Evolutionary conservation across 2,113 vertebrate genomes (phyloP), one percentile per base, ranked within the genome.

Genomic region (Bostrychus sinensis): DNA sequence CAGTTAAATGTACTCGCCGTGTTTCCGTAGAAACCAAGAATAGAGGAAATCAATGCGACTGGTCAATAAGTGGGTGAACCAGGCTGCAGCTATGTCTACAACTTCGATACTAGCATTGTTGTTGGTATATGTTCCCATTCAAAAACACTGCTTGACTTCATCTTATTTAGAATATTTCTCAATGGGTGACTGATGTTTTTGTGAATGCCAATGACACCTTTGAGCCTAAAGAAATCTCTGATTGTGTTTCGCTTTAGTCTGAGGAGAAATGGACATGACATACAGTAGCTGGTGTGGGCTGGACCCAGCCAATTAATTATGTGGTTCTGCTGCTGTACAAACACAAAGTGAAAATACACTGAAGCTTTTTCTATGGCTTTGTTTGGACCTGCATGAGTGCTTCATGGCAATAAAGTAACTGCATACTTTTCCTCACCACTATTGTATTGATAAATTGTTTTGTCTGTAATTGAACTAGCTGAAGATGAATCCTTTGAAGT

Each of bases 11-110:
- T 10, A 26, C 63, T 61, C 70, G 41, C 39, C 69, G 59, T 30
- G 26, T 67, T 70, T 63, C 45, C 39, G 72, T 68, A 65, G 55
- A 72, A 60, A 17, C 19, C 34, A 16, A 53, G 62, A 54, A 62
- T 57, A 53, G 20, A 68, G 72, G 50, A 78, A 77, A 77, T 83
- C 63, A 46, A 62, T 72, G 56, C 20, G 32, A 41, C 25, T 51
- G 48, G 54, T 80, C 62, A 60, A 32, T 74, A 56, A 22, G 25
- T 28, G 36, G 17, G 61, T 56, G 51, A 56, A 61, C 34, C 51
- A 62, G 66, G 20, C 45, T 39, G 60, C 20, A 13, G 45, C 55
- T 45, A 5, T 62, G 25, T 14, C 12, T 14, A n/a, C n/a, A 37
- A 70, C 50, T 74, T 28, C 45, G 23, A 73, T 46, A 51, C 46